Evolutionary conservation across 2,797 vertebrate genomes (phyloP).

Genomic region (Spinibarbus caldwelli): DNA sequence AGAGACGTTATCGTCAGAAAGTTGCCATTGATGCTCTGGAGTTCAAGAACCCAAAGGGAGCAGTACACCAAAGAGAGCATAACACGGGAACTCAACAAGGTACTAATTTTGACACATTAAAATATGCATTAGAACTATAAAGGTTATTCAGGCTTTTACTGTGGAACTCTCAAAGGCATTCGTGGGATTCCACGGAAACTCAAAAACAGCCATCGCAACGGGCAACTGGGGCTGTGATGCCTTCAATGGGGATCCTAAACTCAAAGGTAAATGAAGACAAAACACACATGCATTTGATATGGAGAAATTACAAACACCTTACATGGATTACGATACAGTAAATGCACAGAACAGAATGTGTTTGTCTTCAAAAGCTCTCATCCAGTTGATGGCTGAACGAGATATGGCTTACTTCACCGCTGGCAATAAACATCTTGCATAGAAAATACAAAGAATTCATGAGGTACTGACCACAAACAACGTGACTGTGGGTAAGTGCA

Average conservation of each 20-base stretch:
- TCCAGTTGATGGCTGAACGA: constrained; percentile 76
- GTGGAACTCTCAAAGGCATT: constrained; percentile 68
- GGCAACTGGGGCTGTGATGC: constrained; percentile 81
- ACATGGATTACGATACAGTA: too few relatives aligned
- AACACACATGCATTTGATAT: not conserved
- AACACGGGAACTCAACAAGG: constrained; percentile 77
- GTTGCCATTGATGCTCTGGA: constrained; percentile 74
- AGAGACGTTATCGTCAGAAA: constrained; percentile 66
- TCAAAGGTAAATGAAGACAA: constrained; percentile 73
- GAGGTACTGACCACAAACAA: constrained; percentile 56
- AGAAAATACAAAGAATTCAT: constrained; percentile 55
- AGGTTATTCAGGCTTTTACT: not conserved
- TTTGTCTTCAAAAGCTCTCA: constrained; percentile 64
- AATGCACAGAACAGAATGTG: not conserved
- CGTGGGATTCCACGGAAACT: constrained; percentile 67
- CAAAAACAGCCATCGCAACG: constrained; percentile 70
- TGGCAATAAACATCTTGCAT: not conserved
- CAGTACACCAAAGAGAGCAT: constrained; percentile 65
- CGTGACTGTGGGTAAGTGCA: constrained; percentile 70
- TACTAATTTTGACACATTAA: constrained; percentile 25
- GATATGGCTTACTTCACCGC: constrained; percentile 77
- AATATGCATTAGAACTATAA: not conserved
- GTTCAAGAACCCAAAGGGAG: constrained; percentile 55
- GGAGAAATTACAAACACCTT: too few relatives aligned
- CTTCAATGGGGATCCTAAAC: constrained; percentile 73